Percentiles rank a stretch among this genome's conserved stretches.
phyloP scores from a whole-genome alignment of 2,888 invertebrate species.

The Proisotoma minuta region DNA sequence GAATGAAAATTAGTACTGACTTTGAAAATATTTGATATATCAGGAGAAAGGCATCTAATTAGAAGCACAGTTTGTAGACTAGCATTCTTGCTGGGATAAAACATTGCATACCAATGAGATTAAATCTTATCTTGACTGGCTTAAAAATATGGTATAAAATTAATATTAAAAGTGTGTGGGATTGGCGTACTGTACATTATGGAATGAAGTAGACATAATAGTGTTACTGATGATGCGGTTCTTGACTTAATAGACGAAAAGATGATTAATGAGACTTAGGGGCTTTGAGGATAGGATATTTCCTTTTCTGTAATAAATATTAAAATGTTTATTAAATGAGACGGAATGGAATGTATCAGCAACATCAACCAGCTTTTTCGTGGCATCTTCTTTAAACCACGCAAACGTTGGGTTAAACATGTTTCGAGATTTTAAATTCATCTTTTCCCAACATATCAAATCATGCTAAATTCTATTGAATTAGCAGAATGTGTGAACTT shows the following conservation, averaged over 20 bases:
- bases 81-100: no score
- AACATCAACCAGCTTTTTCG: no score
- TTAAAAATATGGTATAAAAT: slow-evolving; percentile 10
- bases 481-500: background rate
- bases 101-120: slow-evolving; percentile 10
- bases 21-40: no score
- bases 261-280: slow-evolving; percentile 12
- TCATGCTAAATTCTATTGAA: no score
- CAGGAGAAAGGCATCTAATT: no score
- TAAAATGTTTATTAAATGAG: slow-evolving; percentile 15
- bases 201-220: slow-evolving; percentile 12
- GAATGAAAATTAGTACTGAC: no score
- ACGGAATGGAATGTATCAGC: slow-evolving; percentile 11
- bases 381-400: no score
- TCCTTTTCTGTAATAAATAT: slow-evolving; percentile 17
- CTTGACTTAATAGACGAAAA: slow-evolving; percentile 6
- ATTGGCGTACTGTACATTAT: slow-evolving; percentile 2
- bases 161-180: slow-evolving; percentile 14
- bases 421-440: no score
- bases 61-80: no score
- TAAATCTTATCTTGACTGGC: background rate
- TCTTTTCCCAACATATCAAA: no score
- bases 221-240: slow-evolving; percentile 5
- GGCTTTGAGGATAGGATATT: background rate
- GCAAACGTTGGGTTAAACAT: no score